Conservation (phyloP, 2,888 invertebrate genomes). For the Nemapogon koenigi region DNA sequence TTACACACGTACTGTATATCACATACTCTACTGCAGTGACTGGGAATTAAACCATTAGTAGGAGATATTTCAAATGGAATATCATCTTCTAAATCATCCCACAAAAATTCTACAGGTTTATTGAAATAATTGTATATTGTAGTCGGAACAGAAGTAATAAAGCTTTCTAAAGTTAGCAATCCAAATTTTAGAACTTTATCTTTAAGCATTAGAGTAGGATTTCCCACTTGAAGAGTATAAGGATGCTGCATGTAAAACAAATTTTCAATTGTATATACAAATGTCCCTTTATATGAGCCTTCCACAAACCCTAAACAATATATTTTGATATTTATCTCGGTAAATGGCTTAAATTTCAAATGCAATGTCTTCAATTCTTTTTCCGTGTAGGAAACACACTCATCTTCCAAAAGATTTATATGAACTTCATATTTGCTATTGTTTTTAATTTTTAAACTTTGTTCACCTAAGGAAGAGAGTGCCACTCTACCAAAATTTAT, state of each 20-base stretch:
- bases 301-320: constrained; percentile 29
- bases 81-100: constrained; percentile 34
- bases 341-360: constrained; percentile 29
- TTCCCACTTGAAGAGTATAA: constrained; percentile 33
- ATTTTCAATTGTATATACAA: constrained; percentile 37
- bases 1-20: constrained; percentile 35
- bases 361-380: constrained; percentile 23
- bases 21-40: constrained; percentile 37
- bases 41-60: constrained; percentile 30
- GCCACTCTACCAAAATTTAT: constrained; percentile 44
- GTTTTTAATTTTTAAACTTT: constrained; percentile 34
- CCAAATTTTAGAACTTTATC: constrained; percentile 47
- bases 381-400: constrained; percentile 31
- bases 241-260: constrained; percentile 34
- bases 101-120: constrained; percentile 32
- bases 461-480: constrained; percentile 32
- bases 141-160: constrained; percentile 40
- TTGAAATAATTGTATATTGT: constrained; percentile 43
- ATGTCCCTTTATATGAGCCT: constrained; percentile 30
- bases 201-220: constrained; percentile 30
- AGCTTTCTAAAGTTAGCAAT: constrained; percentile 47
- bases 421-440: constrained; percentile 31
- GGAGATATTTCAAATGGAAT: constrained; percentile 46
- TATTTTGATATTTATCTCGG: constrained; percentile 25
- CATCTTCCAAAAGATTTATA: constrained; percentile 27